Evolutionary conservation across 2,797 vertebrate genomes (phyloP).

Genomic region (Takifugu rubripes): DNA sequence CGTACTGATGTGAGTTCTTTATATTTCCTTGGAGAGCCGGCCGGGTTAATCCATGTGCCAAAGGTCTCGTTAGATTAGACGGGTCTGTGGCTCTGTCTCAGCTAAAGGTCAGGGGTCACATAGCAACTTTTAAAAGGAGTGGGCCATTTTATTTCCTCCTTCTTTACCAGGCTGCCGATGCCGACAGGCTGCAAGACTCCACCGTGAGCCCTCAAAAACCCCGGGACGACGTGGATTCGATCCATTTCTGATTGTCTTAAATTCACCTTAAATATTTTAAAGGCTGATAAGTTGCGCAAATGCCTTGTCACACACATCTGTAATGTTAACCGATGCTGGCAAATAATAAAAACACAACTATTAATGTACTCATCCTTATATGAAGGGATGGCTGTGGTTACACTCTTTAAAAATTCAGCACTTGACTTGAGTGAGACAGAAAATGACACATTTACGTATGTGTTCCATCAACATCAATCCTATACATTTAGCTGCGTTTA

Average conservation of each 20-base stretch:
- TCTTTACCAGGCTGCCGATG: slow-evolving; percentile 44
- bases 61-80: slow-evolving; percentile 62
- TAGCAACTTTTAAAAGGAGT: slow-evolving; percentile 53
- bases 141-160: slow-evolving; percentile 47
- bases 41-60: slow-evolving; percentile 64
- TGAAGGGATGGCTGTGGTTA: slow-evolving; percentile 1
- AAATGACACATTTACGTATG: too few relatives aligned
- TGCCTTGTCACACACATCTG: slow-evolving; percentile 13
- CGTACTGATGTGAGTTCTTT: slow-evolving; percentile 1
- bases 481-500: too few relatives aligned
- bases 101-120: slow-evolving; percentile 61
- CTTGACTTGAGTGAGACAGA: too few relatives aligned
- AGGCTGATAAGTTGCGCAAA: slow-evolving; percentile 24
- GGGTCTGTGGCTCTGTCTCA: slow-evolving; percentile 39
- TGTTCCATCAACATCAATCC: too few relatives aligned
- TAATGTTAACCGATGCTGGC: slow-evolving; percentile 3
- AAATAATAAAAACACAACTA: slow-evolving; percentile 1
- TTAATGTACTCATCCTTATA: slow-evolving; percentile 8
- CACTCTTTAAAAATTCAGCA: neutral
- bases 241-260: slow-evolving; percentile 23
- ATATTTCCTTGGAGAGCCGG: slow-evolving; percentile 24
- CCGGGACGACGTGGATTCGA: slow-evolving; percentile 52
- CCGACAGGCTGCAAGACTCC: slow-evolving; percentile 32
- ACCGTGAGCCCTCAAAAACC: slow-evolving; percentile 27
- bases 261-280: slow-evolving; percentile 36